A percentile compares a stretch with the other conserved stretches of the same genome.
Conservation (phyloP, 2,797 vertebrate species). For the Falco columbarius region DNA sequence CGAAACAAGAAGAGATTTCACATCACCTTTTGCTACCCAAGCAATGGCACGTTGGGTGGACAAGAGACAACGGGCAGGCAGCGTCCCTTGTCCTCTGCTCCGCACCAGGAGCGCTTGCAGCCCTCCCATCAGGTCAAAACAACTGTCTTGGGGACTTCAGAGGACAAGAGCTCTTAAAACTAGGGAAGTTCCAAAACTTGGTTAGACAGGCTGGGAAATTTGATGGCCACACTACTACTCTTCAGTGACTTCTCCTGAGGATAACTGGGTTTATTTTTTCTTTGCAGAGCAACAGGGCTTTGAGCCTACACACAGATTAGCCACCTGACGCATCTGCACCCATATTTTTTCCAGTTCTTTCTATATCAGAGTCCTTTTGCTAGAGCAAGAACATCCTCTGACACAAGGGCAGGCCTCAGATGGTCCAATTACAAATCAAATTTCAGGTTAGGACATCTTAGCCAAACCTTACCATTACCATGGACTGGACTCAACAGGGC, state of each 20-base stretch:
- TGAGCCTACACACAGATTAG: neutral
- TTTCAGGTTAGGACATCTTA: neutral
- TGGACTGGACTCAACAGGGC: accelerated
- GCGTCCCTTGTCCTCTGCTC: neutral
- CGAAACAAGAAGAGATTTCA: neutral
- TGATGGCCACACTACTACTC: neutral
- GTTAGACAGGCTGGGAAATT: neutral
- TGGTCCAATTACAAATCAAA: neutral
- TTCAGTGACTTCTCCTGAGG: neutral
- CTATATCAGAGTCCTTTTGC: neutral
- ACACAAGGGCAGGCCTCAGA: neutral
- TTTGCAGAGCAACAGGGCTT: neutral
- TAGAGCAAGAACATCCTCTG: neutral
- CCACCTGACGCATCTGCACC: neutral
- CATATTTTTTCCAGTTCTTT: accelerated
- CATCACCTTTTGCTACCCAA: neutral
- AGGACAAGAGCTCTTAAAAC: neutral
- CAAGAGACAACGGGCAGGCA: neutral
- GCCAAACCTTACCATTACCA: neutral
- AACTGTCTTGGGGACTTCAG: accelerated
- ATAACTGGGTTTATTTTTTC: neutral
- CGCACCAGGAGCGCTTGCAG: neutral
- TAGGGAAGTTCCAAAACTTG: accelerated
- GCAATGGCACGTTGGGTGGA: accelerated
- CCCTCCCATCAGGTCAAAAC: neutral